Evolutionary conservation across 2,888 invertebrate genomes (phyloP).

Genomic region (Allacma fusca): DNA sequence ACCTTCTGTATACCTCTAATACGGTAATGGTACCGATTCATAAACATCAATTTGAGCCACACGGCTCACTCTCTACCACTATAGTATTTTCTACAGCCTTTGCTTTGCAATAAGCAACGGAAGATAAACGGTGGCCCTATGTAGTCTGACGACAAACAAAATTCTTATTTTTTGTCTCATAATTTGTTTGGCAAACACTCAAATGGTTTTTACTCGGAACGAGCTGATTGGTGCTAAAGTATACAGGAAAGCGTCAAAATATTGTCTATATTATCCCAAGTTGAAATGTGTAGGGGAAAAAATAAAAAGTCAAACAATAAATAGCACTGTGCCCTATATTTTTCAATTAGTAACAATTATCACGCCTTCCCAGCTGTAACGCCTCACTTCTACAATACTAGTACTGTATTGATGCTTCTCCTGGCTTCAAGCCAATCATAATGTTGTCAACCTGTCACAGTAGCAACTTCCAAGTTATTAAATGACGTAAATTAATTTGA

Average conservation of each 20-base stretch:
- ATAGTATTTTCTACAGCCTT: too few relatives aligned
- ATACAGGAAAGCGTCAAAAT: neutral
- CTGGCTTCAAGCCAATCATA: neutral
- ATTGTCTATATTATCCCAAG: neutral
- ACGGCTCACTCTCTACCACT: neutral
- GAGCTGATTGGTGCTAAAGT: slow-evolving; percentile 3
- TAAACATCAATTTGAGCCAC: neutral
- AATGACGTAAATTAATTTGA: slow-evolving; percentile 1
- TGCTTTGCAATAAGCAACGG: too few relatives aligned
- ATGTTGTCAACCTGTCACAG: slow-evolving; percentile 6
- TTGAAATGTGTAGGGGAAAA: neutral
- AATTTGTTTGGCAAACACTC: slow-evolving; percentile 12
- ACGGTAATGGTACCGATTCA: neutral
- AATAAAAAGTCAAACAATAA: slow-evolving; percentile 1
- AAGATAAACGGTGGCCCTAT: too few relatives aligned
- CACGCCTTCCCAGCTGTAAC: slow-evolving; percentile 3
- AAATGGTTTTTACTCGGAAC: neutral
- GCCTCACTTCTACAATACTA: neutral
- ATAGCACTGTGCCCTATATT: slow-evolving; percentile 7
- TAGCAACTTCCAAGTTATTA: neutral
- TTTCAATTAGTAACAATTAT: slow-evolving; percentile 13
- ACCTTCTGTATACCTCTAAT: neutral
- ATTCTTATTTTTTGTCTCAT: neutral
- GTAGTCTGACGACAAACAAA: too few relatives aligned
- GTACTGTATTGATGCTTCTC: neutral